phyloP scores from a whole-genome alignment of 2,113 vertebrate genomes.

The Mesocricetus auratus region DNA sequence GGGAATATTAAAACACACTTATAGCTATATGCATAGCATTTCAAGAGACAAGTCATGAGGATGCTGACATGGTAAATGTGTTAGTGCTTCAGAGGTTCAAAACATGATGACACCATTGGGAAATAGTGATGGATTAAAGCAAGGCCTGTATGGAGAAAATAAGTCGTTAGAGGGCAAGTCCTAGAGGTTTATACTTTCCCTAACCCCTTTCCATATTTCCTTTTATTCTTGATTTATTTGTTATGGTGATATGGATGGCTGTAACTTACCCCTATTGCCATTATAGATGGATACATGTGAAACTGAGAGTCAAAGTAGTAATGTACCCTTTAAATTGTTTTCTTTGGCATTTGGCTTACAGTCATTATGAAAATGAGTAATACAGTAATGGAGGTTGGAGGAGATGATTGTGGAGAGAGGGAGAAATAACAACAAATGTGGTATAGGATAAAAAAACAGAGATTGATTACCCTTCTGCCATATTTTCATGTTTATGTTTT shows the following conservation, averaged over 20 bases:
- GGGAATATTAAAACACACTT: not conserved
- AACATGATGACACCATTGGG: not conserved
- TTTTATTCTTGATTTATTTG: not conserved
- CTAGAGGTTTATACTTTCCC: not conserved
- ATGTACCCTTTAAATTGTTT: not conserved
- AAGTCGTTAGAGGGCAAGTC: not conserved
- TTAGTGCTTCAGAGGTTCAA: not conserved
- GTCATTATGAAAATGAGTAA: not conserved
- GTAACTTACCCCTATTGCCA: not conserved
- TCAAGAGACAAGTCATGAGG: not conserved
- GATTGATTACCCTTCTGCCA: not conserved
- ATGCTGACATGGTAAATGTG: not conserved
- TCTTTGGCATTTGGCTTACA: not conserved
- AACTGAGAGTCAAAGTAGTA: not conserved
- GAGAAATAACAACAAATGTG: not conserved
- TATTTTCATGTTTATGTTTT: not conserved
- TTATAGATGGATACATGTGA: not conserved
- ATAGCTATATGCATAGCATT: not conserved
- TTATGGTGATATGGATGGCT: not conserved
- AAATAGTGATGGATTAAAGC: not conserved
- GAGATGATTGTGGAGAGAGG: not conserved
- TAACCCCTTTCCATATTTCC: not conserved
- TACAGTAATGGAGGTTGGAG: not conserved
- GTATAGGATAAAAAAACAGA: not conserved
- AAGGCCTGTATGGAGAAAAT: not conserved